These are phyloP conservation scores for Lasioglossum figueresi DNA, from an alignment of 2,888 invertebrate genomes.

Conservation along the genomic window DNA sequence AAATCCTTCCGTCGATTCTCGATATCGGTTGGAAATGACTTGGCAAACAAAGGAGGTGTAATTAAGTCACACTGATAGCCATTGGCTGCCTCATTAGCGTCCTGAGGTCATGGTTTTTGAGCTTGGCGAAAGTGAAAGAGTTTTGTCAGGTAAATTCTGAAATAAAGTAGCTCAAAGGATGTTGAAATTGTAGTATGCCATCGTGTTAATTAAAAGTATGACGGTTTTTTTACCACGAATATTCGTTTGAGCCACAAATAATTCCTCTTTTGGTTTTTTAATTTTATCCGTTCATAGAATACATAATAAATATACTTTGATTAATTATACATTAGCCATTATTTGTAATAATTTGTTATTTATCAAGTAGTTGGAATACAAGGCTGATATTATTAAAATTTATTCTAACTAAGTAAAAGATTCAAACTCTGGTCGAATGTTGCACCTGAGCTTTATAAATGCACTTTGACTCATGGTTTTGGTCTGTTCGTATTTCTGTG, in stretches of 20 bases:
- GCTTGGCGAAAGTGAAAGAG: neutral
- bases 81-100: slow-evolving; percentile 10
- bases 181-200: neutral
- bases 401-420: neutral
- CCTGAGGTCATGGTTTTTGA: neutral
- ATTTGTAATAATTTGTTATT: neutral
- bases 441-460: neutral
- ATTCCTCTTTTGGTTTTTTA: neutral
- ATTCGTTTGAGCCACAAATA: neutral
- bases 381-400: neutral
- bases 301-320: neutral
- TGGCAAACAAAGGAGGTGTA: slow-evolving; percentile 11
- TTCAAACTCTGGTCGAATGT: neutral
- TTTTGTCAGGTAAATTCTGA: neutral
- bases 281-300: neutral
- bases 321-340: neutral
- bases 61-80: slow-evolving; percentile 17
- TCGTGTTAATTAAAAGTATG: neutral
- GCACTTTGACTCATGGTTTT: neutral
- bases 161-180: neutral
- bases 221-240: neutral
- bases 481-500: neutral
- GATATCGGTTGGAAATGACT: slow-evolving; percentile 8
- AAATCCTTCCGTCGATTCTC: slow-evolving; percentile 12
- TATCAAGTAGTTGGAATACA: neutral